Evolutionary conservation across 2,888 invertebrate species (phyloP).

Genomic region (Hylaea fasciaria): DNA sequence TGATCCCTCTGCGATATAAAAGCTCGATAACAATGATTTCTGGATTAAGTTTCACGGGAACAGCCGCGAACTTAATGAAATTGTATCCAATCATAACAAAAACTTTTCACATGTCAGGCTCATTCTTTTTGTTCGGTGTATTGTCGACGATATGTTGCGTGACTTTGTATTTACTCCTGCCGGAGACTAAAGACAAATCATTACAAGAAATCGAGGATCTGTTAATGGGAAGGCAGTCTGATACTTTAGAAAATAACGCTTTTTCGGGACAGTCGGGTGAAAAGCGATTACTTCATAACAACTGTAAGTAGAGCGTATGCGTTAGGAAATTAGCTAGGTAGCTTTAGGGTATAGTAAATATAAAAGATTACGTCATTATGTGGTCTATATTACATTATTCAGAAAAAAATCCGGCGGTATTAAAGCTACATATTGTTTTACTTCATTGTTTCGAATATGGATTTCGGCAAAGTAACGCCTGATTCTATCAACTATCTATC

Average conservation of each 20-base stretch:
- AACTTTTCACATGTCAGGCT: not conserved
- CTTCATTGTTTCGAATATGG: too few relatives aligned
- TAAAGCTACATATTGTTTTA: too few relatives aligned
- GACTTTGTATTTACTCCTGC: constrained; percentile 11
- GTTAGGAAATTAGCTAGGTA: too few relatives aligned
- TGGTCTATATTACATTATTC: too few relatives aligned
- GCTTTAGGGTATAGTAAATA: too few relatives aligned
- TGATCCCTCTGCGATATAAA: constrained; percentile 23
- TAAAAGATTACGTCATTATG: too few relatives aligned
- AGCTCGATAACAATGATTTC: constrained; percentile 9
- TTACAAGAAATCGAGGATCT: constrained; percentile 34
- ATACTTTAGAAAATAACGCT: not conserved
- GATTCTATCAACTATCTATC: too few relatives aligned
- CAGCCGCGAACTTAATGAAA: constrained; percentile 1
- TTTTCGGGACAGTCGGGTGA: too few relatives aligned
- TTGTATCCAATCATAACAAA: not conserved
- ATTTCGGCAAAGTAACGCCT: too few relatives aligned
- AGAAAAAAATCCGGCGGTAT: too few relatives aligned
- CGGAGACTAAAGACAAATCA: constrained; percentile 37
- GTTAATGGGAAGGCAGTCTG: not conserved
- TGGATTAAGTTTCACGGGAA: not conserved
- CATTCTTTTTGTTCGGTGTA: not conserved
- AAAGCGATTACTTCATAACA: not conserved
- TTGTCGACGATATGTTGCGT: not conserved
- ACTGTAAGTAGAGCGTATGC: too few relatives aligned